Conservation (phyloP, 2,888 invertebrate genomes). For the Drosophila dives region DNA sequence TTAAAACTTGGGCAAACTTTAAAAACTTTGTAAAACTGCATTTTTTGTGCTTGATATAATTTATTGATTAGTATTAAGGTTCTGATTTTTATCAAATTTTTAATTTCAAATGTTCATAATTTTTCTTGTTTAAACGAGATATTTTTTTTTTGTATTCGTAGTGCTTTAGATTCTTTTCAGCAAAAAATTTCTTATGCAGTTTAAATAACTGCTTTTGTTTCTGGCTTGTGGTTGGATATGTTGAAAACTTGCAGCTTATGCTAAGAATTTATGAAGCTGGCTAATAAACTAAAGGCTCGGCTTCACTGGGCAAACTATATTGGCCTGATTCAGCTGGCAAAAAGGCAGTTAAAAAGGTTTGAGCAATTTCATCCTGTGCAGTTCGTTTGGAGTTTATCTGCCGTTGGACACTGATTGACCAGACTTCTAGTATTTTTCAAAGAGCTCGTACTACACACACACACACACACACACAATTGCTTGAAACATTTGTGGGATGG, state of each 20-base stretch:
- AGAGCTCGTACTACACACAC: not conserved
- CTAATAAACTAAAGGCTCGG: constrained; percentile 10
- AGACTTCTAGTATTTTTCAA: constrained; percentile 7
- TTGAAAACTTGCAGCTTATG: not conserved
- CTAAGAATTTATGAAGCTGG: not conserved
- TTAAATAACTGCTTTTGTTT: not conserved
- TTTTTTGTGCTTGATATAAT: not conserved
- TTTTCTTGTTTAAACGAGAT: not conserved
- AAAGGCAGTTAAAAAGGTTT: constrained; percentile 16
- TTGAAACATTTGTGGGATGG: constrained; percentile 5
- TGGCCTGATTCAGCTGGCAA: constrained; percentile 7
- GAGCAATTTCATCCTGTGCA: constrained; percentile 31
- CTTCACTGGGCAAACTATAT: constrained; percentile 12
- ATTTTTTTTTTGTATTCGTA: not conserved
- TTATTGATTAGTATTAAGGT: not conserved
- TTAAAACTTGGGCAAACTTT: not conserved
- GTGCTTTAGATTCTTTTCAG: not conserved
- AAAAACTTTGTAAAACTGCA: not conserved
- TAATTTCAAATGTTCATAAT: not conserved
- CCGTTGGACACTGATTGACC: not conserved
- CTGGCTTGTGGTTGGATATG: not conserved
- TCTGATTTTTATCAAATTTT: not conserved
- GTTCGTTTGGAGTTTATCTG: constrained; percentile 15
- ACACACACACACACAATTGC: not conserved
- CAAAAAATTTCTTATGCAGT: too few relatives aligned